A percentile compares a stretch with the other conserved stretches of the same genome.
Conservation (phyloP, 2,888 invertebrate genomes). For the Notodonta ziczac region DNA sequence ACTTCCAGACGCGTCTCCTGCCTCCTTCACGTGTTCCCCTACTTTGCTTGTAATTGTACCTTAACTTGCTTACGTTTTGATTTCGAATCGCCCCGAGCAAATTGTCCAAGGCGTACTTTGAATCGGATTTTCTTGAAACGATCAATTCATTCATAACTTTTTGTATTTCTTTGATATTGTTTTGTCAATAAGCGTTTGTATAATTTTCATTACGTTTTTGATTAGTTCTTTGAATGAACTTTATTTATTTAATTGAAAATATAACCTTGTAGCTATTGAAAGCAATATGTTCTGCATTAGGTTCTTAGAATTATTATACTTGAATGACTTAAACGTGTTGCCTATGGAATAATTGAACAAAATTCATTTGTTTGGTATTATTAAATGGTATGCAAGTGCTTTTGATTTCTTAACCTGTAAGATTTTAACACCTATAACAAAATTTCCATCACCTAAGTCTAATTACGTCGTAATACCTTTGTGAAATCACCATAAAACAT, state of each 20-base stretch:
- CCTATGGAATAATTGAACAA: too few species aligned
- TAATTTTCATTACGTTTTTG: background rate
- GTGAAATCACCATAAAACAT: slow-evolving; percentile 38
- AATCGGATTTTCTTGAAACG: background rate
- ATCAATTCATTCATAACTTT: background rate
- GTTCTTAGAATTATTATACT: background rate
- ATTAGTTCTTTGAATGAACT: background rate
- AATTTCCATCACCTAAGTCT: slow-evolving; percentile 24
- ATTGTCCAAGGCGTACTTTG: slow-evolving; percentile 6
- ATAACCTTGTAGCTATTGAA: background rate
- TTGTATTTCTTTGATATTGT: background rate
- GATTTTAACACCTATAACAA: background rate
- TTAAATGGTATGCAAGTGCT: too few species aligned
- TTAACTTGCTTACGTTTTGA: slow-evolving; percentile 25
- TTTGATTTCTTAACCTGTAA: too few species aligned
- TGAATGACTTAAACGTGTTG: background rate
- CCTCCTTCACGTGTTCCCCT: slow-evolving; percentile 26
- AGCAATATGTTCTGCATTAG: background rate
- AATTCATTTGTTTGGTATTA: too few species aligned
- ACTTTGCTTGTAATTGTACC: slow-evolving; percentile 39
- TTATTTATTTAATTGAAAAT: background rate
- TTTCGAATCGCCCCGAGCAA: slow-evolving; percentile 20
- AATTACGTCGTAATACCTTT: slow-evolving; percentile 43
- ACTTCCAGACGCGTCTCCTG: slow-evolving; percentile 37
- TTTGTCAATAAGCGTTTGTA: background rate